Evolutionary conservation across 1,140 invertebrate genomes (phyloP).

Genomic region (Aporrectodea caliginosa): DNA sequence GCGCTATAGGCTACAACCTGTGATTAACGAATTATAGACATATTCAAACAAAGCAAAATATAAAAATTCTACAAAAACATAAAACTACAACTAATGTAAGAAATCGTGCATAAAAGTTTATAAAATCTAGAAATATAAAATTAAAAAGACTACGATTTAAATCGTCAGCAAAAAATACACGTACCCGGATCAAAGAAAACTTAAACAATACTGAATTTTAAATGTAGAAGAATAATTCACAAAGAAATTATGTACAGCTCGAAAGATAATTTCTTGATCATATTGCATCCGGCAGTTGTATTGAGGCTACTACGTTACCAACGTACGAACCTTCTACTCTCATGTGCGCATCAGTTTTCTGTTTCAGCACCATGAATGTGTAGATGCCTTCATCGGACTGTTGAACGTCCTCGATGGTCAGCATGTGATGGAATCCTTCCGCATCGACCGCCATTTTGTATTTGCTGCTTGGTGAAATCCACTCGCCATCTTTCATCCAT

Average conservation of each 20-base stretch:
- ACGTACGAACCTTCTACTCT: background rate
- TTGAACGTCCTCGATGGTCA: background rate
- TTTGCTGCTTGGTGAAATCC: background rate
- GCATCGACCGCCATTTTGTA: background rate
- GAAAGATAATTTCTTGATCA: background rate
- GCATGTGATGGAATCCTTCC: background rate
- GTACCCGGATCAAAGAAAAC: no score
- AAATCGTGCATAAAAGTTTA: no score
- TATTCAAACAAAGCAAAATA: no score
- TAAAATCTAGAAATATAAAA: no score
- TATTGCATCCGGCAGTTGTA: background rate
- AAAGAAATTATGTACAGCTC: background rate
- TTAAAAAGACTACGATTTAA: no score
- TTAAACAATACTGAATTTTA: background rate
- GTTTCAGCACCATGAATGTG: background rate
- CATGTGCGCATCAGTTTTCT: background rate
- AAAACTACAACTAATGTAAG: no score
- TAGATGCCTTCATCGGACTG: background rate
- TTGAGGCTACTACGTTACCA: background rate
- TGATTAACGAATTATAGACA: no score
- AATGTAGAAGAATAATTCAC: background rate
- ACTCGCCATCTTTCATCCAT: background rate
- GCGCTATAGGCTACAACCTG: no score
- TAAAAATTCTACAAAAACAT: no score
- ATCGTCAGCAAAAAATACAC: no score